Base-by-base conservation (phyloP, 2,113 vertebrate species). In the Mus pahari region DNA sequence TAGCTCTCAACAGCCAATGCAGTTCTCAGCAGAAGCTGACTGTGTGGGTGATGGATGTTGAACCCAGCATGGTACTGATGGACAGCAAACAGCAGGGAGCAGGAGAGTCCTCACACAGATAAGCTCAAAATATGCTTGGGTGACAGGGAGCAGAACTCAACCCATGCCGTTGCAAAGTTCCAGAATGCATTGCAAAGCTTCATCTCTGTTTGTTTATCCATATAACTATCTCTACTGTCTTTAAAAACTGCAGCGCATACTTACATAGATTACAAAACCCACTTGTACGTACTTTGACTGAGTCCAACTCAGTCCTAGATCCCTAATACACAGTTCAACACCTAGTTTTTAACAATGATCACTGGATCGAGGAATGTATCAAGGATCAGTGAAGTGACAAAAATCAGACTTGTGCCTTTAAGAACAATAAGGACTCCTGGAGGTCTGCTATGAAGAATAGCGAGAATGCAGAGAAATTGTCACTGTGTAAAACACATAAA, bases 401-500 rank as follows among this genome's bases (percentile, higher is more conserved):
- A 16, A 91, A 42, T 92, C 31, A 88, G 24, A 91, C 78, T 78
- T 66, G 39, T 22, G 36, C 45, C 75, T 90, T 92, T 60, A 48
- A 39, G 86, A 87, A 81, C 42, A 6, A 12, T 22, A 36, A 62
- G 39, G 83, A 94, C 70, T 92, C 28, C 91, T 13, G 91, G 86
- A 1, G 78, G 31, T 68, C 45, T n/a, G 36, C 20, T 68, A 33
- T 70, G 36, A 77, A 94, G 53, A 97, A 86, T 26, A 92, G 75
- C 16, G 19, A 53, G 64, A 33, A 83, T 82, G 36, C 3, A 96
- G 50, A 81, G 73, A 94, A 82, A 86, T 36, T 36, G 31, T 20
- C 33, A 91, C 58, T 42, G 8, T 91, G 91, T 86, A 28, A 94
- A 91, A 86, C 70, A 70, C 64, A 68, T 79, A 62, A 39, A 91